Base-by-base conservation (phyloP, 2,888 invertebrate species). In the Macaria liturata region DNA sequence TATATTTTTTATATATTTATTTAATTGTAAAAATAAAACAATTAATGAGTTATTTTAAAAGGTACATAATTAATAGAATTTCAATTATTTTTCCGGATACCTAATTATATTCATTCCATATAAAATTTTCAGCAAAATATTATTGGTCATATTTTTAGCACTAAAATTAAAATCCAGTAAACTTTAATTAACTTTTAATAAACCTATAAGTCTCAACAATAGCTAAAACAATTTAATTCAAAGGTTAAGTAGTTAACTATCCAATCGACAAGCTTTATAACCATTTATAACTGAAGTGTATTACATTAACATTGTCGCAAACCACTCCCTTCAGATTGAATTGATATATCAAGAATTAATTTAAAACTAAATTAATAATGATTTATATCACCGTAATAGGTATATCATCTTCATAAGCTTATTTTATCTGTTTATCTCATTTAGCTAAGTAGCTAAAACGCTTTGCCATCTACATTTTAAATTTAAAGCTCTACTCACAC, bases 401-500 rank as follows among this genome's bases (percentile, higher is more conserved):
- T n/a, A 57, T 51, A 49, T 32, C 42, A 46, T 49, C 49, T 49
- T 49, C 57, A 53, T 58, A 58, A 58, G 42, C 46, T 20, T 49
- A 42, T 49, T 58, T 49, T 50, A 54, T 42, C 42, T 46, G 43
- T 31, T 40, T 46, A 58, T 53, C 49, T 53, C 46, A 58, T 54
- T 50, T 49, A 58, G 57, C 53, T 58, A 53, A 57, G 53, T 46
- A 54, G 54, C 47, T 9, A 51, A 55, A 55, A 48, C 54, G 47
- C 46, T 59, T 50, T 51, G 54, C 30, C 49, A 37, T 46, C 46
- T 32, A 46, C 52, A 47, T 54, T 31, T 49, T 43, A 51, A 66
- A 70, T 65, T 68, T 70, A 72, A 72, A 69, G 69, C 71, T 67
- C 66, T 62, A 69, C 67, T 56, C 74, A 68, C 74, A 70, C 65